phyloP scores from a whole-genome alignment of 2,113 vertebrate species.

The Raja brachyura region DNA sequence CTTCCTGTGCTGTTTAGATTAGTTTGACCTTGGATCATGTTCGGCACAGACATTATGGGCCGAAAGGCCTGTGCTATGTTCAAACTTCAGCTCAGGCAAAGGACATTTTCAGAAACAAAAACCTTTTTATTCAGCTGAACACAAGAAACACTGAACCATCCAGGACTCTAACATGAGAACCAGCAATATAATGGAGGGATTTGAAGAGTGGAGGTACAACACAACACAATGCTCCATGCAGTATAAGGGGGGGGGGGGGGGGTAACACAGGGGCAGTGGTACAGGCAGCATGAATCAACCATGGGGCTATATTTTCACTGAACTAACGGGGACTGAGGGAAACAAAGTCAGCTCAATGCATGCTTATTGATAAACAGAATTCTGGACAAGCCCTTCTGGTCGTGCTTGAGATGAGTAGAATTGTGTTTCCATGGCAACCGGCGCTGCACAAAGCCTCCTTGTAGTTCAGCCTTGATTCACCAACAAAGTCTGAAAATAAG shows the following conservation, averaged over 20 bases:
- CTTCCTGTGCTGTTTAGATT: too few species aligned
- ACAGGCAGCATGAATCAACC: neutral
- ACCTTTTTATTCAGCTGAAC: slow-evolving; percentile 11
- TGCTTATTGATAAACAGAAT: slow-evolving; percentile 21
- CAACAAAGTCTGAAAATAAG: slow-evolving; percentile 28
- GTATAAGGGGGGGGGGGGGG: neutral
- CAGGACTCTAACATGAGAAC: neutral
- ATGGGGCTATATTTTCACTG: neutral
- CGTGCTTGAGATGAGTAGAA: neutral
- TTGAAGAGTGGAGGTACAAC: neutral
- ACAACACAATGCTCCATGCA: neutral
- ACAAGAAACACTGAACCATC: neutral
- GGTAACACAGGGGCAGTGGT: neutral
- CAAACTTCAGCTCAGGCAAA: too few species aligned
- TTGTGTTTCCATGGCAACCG: neutral
- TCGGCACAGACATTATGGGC: neutral
- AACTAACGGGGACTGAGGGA: neutral
- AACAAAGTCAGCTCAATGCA: neutral
- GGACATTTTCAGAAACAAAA: neutral
- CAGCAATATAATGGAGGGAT: too few species aligned
- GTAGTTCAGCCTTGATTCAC: slow-evolving; percentile 27
- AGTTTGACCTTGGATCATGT: too few species aligned
- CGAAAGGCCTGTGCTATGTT: neutral
- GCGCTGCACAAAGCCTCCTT: neutral
- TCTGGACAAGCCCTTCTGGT: slow-evolving; percentile 11